Conservation (phyloP, 35 echinoderm and acorn worm species). For the Apostichopus japonicus region DNA sequence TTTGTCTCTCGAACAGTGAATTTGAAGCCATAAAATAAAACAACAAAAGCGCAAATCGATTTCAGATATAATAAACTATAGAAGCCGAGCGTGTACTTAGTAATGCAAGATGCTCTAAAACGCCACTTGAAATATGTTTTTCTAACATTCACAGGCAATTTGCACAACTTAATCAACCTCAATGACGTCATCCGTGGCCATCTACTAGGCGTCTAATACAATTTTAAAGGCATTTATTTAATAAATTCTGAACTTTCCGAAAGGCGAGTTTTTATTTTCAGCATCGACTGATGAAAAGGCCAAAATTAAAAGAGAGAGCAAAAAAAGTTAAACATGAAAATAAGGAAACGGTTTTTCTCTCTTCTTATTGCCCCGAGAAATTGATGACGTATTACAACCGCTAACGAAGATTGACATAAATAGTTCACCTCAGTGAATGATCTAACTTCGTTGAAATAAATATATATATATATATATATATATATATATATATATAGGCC, state of each 20-base stretch:
- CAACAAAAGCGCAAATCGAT: too few species aligned
- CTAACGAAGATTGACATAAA: slow-evolving; percentile 15
- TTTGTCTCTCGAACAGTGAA: too few species aligned
- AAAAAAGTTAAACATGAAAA: not conserved
- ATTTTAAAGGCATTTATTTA: slow-evolving; percentile 50
- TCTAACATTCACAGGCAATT: slow-evolving; percentile 27
- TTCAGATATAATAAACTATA: too few species aligned
- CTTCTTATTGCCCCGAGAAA: not conserved
- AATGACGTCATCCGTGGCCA: slow-evolving; percentile 4
- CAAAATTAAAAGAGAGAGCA: not conserved
- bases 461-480: too few species aligned
- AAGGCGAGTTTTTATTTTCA: slow-evolving; percentile 26
- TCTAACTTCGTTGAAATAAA: not conserved
- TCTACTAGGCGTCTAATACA: slow-evolving; percentile 13
- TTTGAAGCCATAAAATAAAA: too few species aligned
- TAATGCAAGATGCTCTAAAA: slow-evolving; percentile 6
- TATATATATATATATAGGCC: too few species aligned
- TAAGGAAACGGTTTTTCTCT: not conserved
- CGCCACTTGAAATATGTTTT: slow-evolving; percentile 15
- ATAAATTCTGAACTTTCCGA: slow-evolving; percentile 10
- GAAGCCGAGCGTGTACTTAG: not conserved
- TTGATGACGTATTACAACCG: not conserved
- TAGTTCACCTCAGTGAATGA: slow-evolving; percentile 13
- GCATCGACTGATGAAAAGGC: not conserved
- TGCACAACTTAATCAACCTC: slow-evolving; percentile 3